Conservation (phyloP, 1,140 invertebrate species). For the Eufriesea mexicana region DNA sequence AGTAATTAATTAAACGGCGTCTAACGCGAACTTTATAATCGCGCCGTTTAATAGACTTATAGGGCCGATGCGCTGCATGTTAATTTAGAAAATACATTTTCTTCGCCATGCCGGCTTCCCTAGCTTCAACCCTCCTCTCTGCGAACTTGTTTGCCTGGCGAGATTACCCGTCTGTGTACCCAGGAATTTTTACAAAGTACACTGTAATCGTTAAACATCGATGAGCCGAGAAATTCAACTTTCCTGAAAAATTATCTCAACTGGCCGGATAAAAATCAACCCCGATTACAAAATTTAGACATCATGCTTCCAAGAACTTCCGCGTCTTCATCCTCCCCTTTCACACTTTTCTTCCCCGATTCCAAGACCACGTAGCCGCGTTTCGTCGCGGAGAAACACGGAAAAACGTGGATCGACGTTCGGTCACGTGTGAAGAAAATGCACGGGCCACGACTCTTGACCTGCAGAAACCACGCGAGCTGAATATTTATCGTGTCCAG, state of each 20-base stretch:
- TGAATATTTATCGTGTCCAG: slow-evolving; percentile 72
- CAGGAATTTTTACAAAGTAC: background rate
- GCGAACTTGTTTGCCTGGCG: background rate
- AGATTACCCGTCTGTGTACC: background rate
- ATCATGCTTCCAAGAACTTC: no score
- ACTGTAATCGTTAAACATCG: background rate
- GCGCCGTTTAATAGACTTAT: slow-evolving; percentile 58
- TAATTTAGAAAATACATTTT: slow-evolving; percentile 55
- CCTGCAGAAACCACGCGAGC: slow-evolving; percentile 53
- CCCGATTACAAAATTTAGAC: background rate
- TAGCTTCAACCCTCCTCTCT: background rate
- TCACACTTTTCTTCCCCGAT: background rate
- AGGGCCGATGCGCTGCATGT: slow-evolving; percentile 43
- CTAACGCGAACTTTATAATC: slow-evolving; percentile 62
- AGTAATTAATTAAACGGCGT: slow-evolving; percentile 63
- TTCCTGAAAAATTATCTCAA: no score
- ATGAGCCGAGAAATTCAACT: background rate
- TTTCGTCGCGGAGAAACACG: slow-evolving; percentile 1
- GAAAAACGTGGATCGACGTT: slow-evolving; percentile 14
- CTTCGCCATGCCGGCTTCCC: background rate
- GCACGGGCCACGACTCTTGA: slow-evolving; percentile 21
- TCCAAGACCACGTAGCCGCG: background rate
- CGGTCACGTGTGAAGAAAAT: slow-evolving; percentile 27
- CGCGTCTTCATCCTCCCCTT: background rate
- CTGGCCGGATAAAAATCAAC: background rate